Evolutionary conservation across 2,113 vertebrate species (phyloP), one percentile per base, ranked within the genome.

Genomic region (Herpetotheres cachinnans): DNA sequence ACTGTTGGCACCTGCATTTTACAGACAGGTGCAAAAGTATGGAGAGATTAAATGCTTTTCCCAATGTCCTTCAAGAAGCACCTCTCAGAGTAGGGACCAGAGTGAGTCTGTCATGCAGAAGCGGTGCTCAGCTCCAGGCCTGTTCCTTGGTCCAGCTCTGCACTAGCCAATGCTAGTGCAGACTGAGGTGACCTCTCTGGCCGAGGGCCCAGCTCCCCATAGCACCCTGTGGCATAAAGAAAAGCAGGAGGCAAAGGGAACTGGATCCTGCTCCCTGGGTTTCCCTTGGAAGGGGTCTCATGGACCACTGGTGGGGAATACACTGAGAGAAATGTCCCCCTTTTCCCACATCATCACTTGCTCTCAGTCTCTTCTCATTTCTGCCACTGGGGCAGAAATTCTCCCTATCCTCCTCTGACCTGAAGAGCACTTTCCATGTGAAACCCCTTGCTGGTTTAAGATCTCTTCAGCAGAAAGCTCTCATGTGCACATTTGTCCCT

Each of bases 401-500:
- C 47, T 81, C 32, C 34, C 47, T 52, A 24, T 29, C 20, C 38
- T 54, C 3, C 46, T 79, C 56, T 16, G 27, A 77, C 52, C 47
- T 32, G 50, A 44, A 21, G 19, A 72, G 12, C 56, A 71, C 13
- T 44, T 94, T 38, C 32, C 49, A 72, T 69, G 16, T 69, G 56
- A 72, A 95, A 80, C 29, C 30, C 17, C 19, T 72, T 0, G 0
- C 25, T 59, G 24, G 6, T 50, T 74, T 79, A 66, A 79, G 9
- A 52, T 40, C 44, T 25, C 18, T 78, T 44, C 44, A n/a, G 56
- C 70, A 90, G 65, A 92, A 94, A 85, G 52, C 34, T 88, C 58
- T 76, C 42, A 22, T 0, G 0, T 13, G 18, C 27, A 42, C 30
- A 12, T n/a, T 63, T 71, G 24, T 29, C 25, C 71, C n/a, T 30